Percentiles rank a stretch among this genome's conserved stretches.
Evolutionary conservation across 2,888 invertebrate genomes (phyloP).

Genomic region (Aspidiotus rigidus): DNA sequence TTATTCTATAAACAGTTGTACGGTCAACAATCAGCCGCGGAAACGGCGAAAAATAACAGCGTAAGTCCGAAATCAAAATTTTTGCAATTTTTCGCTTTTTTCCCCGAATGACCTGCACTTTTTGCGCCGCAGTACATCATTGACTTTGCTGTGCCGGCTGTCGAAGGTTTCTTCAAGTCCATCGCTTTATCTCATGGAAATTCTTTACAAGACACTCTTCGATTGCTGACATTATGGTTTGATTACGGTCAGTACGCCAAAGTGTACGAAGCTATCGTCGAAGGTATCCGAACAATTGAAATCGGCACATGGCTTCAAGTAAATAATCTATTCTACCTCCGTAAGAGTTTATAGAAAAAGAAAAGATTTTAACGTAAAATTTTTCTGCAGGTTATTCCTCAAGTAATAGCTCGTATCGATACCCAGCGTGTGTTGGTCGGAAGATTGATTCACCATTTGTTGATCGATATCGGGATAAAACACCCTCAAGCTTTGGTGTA

Average conservation of each 20-base stretch:
- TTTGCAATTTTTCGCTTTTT: not conserved
- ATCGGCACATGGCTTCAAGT: slow-evolving; percentile 97
- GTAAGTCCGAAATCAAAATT: slow-evolving; percentile 6
- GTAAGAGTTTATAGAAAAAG: not conserved
- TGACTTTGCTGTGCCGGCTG: slow-evolving; percentile 83
- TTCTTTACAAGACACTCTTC: slow-evolving; percentile 89
- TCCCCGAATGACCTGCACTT: not conserved
- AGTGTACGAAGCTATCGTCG: slow-evolving; percentile 85
- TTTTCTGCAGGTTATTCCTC: slow-evolving; percentile 71
- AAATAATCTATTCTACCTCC: slow-evolving; percentile 25
- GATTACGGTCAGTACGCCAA: slow-evolving; percentile 92
- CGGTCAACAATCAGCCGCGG: slow-evolving; percentile 41
- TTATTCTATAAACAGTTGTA: slow-evolving; percentile 53
- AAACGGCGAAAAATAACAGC: slow-evolving; percentile 25
- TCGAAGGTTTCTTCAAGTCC: slow-evolving; percentile 91
- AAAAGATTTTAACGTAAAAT: no score
- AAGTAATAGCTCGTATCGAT: slow-evolving; percentile 95
- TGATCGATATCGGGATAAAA: slow-evolving; percentile 93
- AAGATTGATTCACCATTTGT: slow-evolving; percentile 78
- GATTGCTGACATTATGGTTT: slow-evolving; percentile 94
- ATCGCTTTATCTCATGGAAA: slow-evolving; percentile 86
- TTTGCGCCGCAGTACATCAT: slow-evolving; percentile 51
- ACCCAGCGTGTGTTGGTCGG: slow-evolving; percentile 81
- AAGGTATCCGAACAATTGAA: slow-evolving; percentile 85
- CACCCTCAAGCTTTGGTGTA: slow-evolving; percentile 97